Percentiles rank a stretch among this genome's conserved stretches.
These are phyloP conservation scores for Bambusicola thoracicus DNA, from an alignment of 2,113 vertebrate species.

Conservation along the genomic window DNA sequence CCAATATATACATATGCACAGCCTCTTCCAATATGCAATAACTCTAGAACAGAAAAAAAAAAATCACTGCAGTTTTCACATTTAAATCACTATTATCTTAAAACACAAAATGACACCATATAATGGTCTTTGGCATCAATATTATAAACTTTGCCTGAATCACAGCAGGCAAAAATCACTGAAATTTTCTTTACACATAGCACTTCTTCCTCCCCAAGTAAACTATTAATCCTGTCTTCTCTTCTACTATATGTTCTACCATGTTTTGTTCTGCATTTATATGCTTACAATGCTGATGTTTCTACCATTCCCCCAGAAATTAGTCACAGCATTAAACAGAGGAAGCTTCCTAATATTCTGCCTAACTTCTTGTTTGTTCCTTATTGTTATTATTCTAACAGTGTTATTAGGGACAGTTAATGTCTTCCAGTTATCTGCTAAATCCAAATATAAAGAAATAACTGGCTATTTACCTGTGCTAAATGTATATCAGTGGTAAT, in stretches of 20 bases:
- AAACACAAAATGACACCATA: slow-evolving; percentile 9
- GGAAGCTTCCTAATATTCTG: not conserved
- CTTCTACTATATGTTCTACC: not conserved
- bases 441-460: not conserved
- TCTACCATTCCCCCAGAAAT: not conserved
- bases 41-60: not conserved
- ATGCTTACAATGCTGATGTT: not conserved
- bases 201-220: not conserved
- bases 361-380: not conserved
- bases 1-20: not conserved
- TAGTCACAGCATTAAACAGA: not conserved
- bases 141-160: not conserved
- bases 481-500: accelerated
- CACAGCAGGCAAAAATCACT: not conserved
- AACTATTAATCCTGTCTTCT: not conserved
- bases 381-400: not conserved
- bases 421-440: accelerated
- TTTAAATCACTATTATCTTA: not conserved
- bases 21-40: not conserved
- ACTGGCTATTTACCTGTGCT: not conserved
- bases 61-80: not conserved
- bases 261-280: not conserved
- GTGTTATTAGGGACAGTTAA: not conserved
- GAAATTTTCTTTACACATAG: not conserved
- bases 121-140: slow-evolving; percentile 63